Base-by-base conservation (phyloP, 2,797 vertebrate genomes). In the Trematomus bernacchii region DNA sequence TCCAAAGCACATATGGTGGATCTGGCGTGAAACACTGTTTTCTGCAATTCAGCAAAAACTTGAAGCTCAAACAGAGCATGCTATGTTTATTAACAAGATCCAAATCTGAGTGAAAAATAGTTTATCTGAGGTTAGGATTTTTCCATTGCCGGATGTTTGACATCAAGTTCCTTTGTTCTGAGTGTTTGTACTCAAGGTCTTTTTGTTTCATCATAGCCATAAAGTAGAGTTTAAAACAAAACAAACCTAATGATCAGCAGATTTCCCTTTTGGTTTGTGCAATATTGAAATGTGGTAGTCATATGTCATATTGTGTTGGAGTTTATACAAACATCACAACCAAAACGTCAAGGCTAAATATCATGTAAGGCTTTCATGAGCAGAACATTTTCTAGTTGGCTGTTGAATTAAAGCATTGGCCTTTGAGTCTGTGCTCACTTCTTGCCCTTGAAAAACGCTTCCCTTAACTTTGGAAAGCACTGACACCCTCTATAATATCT, bases 11-110 rank as follows among this genome's bases (percentile, higher is more conserved):
- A 71, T 37, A 69, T 60, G 21, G 40, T 42, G 44, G 23, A 74
- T 60, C 53, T 73, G 46, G 66, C 50, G 50, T 11, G 1, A 55
- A 48, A 37, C 8, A 16, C n/a, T 23, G 30, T 71, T 85, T 51
- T 37, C 37, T 18, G 42, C 61, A 13, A 54, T 7, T 47, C 33
- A 77, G 5, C 18, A 15, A 23, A 76, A 51, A 54, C 44, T 18
- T 3, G 30, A 59, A 53, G 15, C 4, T 60, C 16, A 76, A 62
- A 54, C 52, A 64, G 19, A 84, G 4, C 57, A 58, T 0, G 3
- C 1, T 0, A 3, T 30, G 19, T 57, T 52, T 48, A 40, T 55
- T 2, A 48, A 51, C 6, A 44, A n/a, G 12, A 46, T 15, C 4
- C 4, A 15, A 6, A 50, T 40, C 16, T 57, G 19, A 46, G 11